These are phyloP conservation scores for Coreius guichenoti DNA, from an alignment of 2,797 vertebrate species.

Conservation along the genomic window DNA sequence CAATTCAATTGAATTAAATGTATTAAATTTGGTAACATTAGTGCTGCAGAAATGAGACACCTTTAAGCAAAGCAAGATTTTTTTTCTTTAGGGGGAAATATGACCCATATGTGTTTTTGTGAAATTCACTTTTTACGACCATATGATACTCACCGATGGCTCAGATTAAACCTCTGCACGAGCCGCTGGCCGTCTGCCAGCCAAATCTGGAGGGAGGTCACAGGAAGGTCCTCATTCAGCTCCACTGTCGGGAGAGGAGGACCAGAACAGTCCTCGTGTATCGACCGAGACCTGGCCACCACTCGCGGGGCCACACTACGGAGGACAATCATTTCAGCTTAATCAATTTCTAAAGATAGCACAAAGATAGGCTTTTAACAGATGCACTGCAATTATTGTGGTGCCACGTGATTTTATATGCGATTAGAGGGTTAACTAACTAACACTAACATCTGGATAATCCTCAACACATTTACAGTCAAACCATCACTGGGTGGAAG, in stretches of 20 bases:
- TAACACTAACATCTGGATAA: conserved; percentile 20
- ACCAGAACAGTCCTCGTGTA: conserved; percentile 81
- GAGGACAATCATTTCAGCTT: background rate
- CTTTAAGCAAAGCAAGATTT: background rate
- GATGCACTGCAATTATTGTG: background rate
- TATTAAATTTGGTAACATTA: background rate
- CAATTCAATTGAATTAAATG: background rate
- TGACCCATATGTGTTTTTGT: background rate
- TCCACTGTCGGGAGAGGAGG: conserved; percentile 83
- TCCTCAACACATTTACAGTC: conserved; percentile 10
- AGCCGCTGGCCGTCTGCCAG: conserved; percentile 91
- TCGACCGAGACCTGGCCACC: conserved; percentile 84
- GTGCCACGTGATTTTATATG: background rate
- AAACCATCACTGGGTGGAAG: conserved; percentile 27
- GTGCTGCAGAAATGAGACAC: background rate
- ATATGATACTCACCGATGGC: conserved; percentile 84
- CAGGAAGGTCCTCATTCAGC: conserved; percentile 86
- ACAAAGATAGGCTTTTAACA: conserved; percentile 10
- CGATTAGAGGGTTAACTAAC: background rate
- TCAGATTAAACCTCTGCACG: conserved; percentile 93
- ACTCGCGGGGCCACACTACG: conserved; percentile 90
- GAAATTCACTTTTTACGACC: background rate
- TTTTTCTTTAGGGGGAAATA: background rate
- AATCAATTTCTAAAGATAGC: background rate
- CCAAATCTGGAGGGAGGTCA: conserved; percentile 94